Conservation (phyloP, 2,888 invertebrate genomes). For the Melinopterus prodromus region DNA sequence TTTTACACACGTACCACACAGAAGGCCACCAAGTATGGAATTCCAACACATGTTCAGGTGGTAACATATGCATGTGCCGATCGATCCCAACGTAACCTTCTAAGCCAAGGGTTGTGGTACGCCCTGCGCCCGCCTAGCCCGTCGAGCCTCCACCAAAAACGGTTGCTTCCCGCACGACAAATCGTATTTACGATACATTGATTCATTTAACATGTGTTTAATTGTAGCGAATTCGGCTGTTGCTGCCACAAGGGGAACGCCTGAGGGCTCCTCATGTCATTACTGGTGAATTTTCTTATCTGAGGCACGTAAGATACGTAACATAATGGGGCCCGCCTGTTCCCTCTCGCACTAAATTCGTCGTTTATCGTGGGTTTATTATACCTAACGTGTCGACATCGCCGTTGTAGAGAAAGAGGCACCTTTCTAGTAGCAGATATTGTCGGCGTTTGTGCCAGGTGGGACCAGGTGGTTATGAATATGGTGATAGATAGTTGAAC, state of each 20-base stretch:
- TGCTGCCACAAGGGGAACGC: too few species aligned
- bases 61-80: not conserved
- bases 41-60: not conserved
- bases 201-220: not conserved
- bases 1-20: not conserved
- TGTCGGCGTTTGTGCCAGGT: not conserved
- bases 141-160: too few species aligned
- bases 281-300: not conserved
- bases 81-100: not conserved
- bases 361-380: not conserved
- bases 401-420: not conserved
- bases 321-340: not conserved
- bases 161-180: not conserved
- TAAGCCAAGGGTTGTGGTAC: not conserved
- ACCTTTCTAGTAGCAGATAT: not conserved
- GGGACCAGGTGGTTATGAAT: not conserved
- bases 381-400: not conserved
- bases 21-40: not conserved
- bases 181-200: not conserved
- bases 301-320: not conserved
- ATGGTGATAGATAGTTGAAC: not conserved
- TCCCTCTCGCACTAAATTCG: not conserved
- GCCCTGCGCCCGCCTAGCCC: not conserved
- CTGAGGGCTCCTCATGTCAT: not conserved
- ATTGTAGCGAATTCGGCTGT: not conserved